Conservation (phyloP, 2,888 invertebrate genomes). For the Hydraecia micacea region DNA sequence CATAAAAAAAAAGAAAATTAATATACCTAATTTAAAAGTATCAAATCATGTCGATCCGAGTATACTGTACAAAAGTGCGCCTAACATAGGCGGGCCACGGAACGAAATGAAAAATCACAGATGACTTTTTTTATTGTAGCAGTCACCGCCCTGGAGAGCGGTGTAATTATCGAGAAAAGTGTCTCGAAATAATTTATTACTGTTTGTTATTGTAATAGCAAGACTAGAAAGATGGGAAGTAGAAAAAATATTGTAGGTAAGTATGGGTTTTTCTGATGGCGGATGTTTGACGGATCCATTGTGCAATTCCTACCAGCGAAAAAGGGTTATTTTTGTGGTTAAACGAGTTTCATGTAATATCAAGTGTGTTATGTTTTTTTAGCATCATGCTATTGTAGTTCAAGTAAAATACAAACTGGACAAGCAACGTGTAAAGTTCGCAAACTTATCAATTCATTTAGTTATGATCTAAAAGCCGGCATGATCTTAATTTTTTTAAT, state of each 20-base stretch:
- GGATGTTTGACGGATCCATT: not conserved
- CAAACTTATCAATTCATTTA: no score
- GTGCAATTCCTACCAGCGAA: not conserved
- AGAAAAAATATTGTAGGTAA: no score
- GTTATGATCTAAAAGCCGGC: no score
- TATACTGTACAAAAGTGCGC: slow-evolving; percentile 71
- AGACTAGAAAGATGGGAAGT: not conserved
- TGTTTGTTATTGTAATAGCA: slow-evolving; percentile 24
- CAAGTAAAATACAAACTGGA: not conserved
- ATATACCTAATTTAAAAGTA: slow-evolving; percentile 59
- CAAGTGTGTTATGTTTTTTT: not conserved
- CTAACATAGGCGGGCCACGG: slow-evolving; percentile 81
- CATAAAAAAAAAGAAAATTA: not conserved
- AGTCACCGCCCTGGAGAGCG: slow-evolving; percentile 82
- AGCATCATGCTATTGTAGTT: not conserved
- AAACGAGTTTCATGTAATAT: not conserved
- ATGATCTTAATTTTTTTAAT: no score
- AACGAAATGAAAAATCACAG: slow-evolving; percentile 89
- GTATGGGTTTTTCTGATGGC: not conserved
- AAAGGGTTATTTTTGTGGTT: not conserved
- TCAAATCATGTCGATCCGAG: slow-evolving; percentile 65
- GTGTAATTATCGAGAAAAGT: slow-evolving; percentile 82
- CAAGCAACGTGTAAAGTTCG: not conserved
- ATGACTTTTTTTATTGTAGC: slow-evolving; percentile 84
- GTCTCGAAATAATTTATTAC: slow-evolving; percentile 63